phyloP scores from a whole-genome alignment of 2,113 vertebrate species.

The Synchiropus splendidus region DNA sequence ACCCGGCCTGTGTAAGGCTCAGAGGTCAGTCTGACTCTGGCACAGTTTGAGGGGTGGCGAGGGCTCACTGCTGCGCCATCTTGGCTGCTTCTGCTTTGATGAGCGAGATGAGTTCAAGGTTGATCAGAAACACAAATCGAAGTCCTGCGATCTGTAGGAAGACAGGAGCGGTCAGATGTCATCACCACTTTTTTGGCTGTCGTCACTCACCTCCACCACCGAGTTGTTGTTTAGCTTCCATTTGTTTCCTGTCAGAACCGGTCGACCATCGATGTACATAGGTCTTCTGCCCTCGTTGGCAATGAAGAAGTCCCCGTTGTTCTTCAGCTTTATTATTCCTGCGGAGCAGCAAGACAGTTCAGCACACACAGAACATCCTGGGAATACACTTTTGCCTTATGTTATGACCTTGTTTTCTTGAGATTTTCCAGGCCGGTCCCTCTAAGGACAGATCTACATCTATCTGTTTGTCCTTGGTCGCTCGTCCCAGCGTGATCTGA shows the following conservation, averaged over 20 bases:
- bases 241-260: constrained; percentile 86
- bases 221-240: constrained; percentile 97
- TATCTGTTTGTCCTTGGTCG: constrained; percentile 93
- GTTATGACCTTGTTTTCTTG: constrained; percentile 83
- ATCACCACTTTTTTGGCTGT: neutral
- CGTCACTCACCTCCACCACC: constrained; percentile 78
- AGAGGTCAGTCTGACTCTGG: neutral
- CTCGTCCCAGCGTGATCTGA: constrained; percentile 88
- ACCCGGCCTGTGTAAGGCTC: constrained; percentile 7
- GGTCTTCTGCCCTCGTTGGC: constrained; percentile 89
- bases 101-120: constrained; percentile 89
- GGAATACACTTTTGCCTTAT: rapidly evolving
- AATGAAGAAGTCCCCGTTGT: constrained; percentile 92
- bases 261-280: constrained; percentile 89
- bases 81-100: constrained; percentile 93
- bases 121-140: constrained; percentile 93
- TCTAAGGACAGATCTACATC: constrained; percentile 90
- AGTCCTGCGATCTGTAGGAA: constrained; percentile 82
- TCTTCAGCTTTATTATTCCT: constrained; percentile 94
- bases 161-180: neutral
- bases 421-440: constrained; percentile 94
- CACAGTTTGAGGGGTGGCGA: neutral
- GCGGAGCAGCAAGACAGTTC: constrained; percentile 1
- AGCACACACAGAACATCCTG: neutral
- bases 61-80: constrained; percentile 78